Base-by-base conservation (phyloP, 2,113 vertebrate species). In the Pachycephala philippinensis region DNA sequence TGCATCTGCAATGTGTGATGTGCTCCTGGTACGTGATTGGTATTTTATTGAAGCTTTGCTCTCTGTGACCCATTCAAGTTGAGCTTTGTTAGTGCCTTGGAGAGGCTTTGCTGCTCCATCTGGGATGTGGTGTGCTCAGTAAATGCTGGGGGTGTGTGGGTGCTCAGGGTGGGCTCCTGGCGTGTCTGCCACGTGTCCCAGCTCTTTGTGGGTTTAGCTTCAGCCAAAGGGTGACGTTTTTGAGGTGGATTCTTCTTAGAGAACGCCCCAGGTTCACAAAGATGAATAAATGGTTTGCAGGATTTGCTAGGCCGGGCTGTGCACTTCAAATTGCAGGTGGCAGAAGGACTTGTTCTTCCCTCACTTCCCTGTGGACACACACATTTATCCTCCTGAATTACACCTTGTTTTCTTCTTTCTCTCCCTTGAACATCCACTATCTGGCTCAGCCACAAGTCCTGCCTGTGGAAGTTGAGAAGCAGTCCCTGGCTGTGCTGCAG, bases 141-240 rank as follows among this genome's bases (percentile, higher is more conserved):
- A 35, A 74, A 21, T 12, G 0, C n/a, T 39, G 22, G 12, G 5
- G 13, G 23, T 28, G 11, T 3, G 3, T 9, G 22, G 6, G 0
- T 49, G 81, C 45, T 26, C 30, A 15, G 64, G 31, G 20, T 17
- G 40, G 50, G 6, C 50, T 77, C 53, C 53, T 64, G 57, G 3
- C 0, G 3, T 13, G 11, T 10, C 37, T 94, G 81, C 69, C 42
- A 8, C 2, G 0, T 23, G 42, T 45, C 60, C 9, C 44, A 6
- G 33, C 11, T 31, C 39, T 59, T 14, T 7, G 44, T 68, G 49
- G 66, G 11, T n/a, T 84, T 26, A 22, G 2, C 57, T 76, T 33
- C 13, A 11, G 45, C 49, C 60, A 42, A 5, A 74, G 15, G 18
- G 22, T 15, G 39, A 20, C 16, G 3, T 35, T 68, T 49, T 26